Evolutionary conservation across 1,140 invertebrate species (phyloP).

Genomic region (Atta texana): DNA sequence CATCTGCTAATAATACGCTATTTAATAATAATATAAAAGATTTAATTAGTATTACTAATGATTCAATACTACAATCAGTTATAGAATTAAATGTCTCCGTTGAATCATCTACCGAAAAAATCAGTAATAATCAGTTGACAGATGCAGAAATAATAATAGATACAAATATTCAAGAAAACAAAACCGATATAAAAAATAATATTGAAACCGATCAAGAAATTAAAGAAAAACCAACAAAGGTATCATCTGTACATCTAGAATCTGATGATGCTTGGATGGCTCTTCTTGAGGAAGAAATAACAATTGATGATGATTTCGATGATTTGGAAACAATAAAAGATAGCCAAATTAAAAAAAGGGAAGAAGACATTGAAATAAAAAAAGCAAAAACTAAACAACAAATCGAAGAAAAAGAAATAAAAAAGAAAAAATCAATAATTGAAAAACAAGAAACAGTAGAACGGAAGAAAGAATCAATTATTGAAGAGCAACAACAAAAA

Average conservation of each 20-base stretch:
- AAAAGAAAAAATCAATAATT: neutral
- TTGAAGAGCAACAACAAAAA: slow-evolving; percentile 23
- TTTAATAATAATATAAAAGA: neutral
- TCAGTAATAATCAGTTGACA: neutral
- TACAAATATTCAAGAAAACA: neutral
- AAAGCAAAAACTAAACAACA: neutral
- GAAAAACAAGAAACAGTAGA: neutral
- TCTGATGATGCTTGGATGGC: slow-evolving; percentile 86
- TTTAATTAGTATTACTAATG: neutral
- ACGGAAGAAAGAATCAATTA: slow-evolving; percentile 2
- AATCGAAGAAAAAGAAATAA: neutral
- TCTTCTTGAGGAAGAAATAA: slow-evolving; percentile 86
- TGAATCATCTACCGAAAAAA: neutral
- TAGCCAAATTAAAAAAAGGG: neutral
- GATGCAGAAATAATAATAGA: neutral
- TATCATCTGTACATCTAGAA: slow-evolving; percentile 80
- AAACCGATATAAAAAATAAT: slow-evolving; percentile 61
- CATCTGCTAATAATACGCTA: neutral
- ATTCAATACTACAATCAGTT: slow-evolving; percentile 9
- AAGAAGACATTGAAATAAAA: neutral
- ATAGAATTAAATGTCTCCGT: neutral
- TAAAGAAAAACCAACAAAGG: slow-evolving; percentile 38
- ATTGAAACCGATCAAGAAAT: slow-evolving; percentile 77
- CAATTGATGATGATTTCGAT: slow-evolving; percentile 78
- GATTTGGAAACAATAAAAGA: slow-evolving; percentile 1